These are phyloP conservation scores for Ectemnius lituratus DNA, from an alignment of 2,888 invertebrate species.

Conservation along the genomic window DNA sequence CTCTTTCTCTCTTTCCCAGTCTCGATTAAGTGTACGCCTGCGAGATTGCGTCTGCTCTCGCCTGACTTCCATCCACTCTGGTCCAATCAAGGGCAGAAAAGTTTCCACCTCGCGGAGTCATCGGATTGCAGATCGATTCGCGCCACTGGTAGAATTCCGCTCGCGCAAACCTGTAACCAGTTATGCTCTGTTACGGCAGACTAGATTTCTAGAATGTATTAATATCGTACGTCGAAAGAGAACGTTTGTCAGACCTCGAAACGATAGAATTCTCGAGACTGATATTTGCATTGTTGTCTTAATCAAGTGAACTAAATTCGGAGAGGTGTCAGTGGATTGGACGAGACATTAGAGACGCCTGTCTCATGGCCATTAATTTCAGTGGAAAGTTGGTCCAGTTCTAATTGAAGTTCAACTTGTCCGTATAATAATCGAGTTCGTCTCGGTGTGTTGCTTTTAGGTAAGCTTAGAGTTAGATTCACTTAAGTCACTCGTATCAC, in stretches of 20 bases:
- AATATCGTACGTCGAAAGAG: too few relatives aligned
- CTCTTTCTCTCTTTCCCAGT: not conserved
- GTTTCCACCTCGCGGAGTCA: not conserved
- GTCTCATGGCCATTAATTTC: not conserved
- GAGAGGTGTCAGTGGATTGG: not conserved
- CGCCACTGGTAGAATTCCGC: constrained; percentile 20
- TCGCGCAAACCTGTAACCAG: constrained; percentile 8
- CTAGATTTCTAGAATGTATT: too few relatives aligned
- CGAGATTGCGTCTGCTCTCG: constrained; percentile 9
- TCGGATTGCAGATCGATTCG: constrained; percentile 25
- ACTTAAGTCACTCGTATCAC: not conserved
- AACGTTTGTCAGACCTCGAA: too few relatives aligned
- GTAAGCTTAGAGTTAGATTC: not conserved
- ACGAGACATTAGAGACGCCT: not conserved
- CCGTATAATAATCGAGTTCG: not conserved
- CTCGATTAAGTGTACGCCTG: constrained; percentile 4
- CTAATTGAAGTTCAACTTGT: not conserved
- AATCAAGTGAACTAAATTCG: not conserved
- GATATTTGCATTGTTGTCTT: too few relatives aligned
- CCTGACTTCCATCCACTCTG: not conserved
- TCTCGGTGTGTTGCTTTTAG: not conserved
- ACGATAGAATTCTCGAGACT: too few relatives aligned
- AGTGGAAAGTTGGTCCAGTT: not conserved
- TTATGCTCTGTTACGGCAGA: not conserved
- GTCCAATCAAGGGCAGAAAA: constrained; percentile 5